phyloP scores from a whole-genome alignment of 2,113 vertebrate species.

The Malurus melanocephalus region DNA sequence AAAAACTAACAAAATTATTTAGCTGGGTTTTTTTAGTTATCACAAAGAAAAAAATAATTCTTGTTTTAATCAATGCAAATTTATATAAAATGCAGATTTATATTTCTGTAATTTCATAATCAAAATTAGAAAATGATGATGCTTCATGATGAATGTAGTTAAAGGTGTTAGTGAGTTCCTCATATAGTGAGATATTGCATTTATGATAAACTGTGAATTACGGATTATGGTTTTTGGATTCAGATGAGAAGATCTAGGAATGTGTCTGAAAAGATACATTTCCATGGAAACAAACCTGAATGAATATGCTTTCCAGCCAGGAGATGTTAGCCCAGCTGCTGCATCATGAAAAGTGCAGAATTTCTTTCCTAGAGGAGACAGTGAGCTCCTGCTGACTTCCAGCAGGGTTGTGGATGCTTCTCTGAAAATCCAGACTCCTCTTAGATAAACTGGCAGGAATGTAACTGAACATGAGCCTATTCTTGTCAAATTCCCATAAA shows the following conservation, averaged over 20 bases:
- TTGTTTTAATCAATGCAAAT: neutral
- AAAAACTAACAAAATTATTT: neutral
- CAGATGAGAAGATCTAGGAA: neutral
- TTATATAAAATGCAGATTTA: neutral
- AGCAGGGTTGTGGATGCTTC: neutral
- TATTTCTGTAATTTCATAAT: neutral
- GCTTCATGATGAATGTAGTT: neutral
- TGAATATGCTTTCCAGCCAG: neutral
- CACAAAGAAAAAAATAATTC: neutral
- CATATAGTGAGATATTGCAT: neutral
- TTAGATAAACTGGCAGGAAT: neutral
- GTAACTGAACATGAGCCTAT: neutral
- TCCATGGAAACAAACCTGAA: slow-evolving; percentile 2
- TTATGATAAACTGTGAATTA: neutral
- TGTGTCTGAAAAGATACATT: neutral
- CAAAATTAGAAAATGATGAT: neutral
- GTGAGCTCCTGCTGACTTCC: neutral
- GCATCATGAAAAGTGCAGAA: neutral
- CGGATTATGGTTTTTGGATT: neutral
- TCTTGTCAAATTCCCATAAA: neutral
- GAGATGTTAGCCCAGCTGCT: neutral
- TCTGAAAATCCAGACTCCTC: neutral
- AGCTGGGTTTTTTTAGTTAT: neutral
- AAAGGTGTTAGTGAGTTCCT: neutral
- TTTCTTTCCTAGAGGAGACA: neutral